Evolutionary conservation across 2,888 invertebrate species (phyloP), one percentile per base, ranked within the genome.

Genomic region (Acronicta leporina): DNA sequence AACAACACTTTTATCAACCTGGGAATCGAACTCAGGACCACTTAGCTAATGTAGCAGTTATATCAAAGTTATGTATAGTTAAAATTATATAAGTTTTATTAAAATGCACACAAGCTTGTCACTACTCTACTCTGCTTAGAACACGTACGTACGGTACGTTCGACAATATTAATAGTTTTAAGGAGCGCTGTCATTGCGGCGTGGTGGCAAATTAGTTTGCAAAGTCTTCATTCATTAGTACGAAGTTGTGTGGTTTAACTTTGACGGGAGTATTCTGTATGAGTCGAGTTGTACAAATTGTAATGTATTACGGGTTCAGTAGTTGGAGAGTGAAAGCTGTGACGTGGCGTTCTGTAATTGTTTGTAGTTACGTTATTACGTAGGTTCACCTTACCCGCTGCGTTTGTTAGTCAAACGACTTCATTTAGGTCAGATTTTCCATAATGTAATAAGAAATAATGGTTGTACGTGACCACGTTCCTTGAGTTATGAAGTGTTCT

Each of bases 201-300:
- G 73, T 72, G 76, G 77, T 80, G 82, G 83, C 83, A 87, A 89
- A 89, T 90, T 88, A 87, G 85, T 89, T 86, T 65, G 80, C 75
- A 74, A 88, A 89, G 86, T 86, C 86, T 87, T 86, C 85, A 88
- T 90, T 88, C 85, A 88, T 87, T 89, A 87, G 79, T 77, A 72
- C 78, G 73, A 85, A 87, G 84, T 88, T 85, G 80, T 80, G 82
- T 80, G 85, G 84, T 76, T 80, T 80, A 84, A 88, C 80, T 88
- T 86, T 80, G 82, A 79, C 77, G 76, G 72, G 67, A 60, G 64
- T 67, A 62, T 71, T 74, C 71, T 74, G 65, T 77, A 74, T 77
- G 75, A 70, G 63, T 60, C 50, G 69, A 78, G 77, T 81, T 78
- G 69, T 79, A 78, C 78, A 75, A 76, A 81, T 82, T 83, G 81